These are phyloP conservation scores for Thecocarcelia acutangulata DNA, from an alignment of 2,888 invertebrate species.

Conservation along the genomic window DNA sequence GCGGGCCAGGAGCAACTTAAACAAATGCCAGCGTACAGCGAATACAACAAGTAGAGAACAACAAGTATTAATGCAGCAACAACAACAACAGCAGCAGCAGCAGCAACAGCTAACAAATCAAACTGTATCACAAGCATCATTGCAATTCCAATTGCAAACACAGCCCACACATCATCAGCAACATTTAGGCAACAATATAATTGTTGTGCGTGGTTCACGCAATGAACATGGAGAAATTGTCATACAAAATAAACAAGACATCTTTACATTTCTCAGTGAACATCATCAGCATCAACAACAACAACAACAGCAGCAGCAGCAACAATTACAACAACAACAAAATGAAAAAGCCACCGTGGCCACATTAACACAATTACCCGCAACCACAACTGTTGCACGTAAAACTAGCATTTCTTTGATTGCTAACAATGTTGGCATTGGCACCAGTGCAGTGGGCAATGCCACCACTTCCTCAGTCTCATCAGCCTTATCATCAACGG, in stretches of 20 bases:
- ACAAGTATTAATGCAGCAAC: conserved; percentile 68
- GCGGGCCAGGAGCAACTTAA: conserved; percentile 66
- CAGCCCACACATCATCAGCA: conserved; percentile 74
- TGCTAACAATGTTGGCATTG: conserved; percentile 67
- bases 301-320: conserved; percentile 71
- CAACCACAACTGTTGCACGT: conserved; percentile 78
- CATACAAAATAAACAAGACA: conserved; percentile 81
- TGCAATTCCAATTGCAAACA: conserved; percentile 72
- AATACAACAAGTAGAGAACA: conserved; percentile 55
- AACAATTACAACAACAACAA: conserved; percentile 72
- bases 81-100: conserved; percentile 69
- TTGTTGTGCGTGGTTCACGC: conserved; percentile 81
- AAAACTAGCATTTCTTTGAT: conserved; percentile 75
- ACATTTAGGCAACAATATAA: conserved; percentile 78
- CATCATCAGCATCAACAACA: conserved; percentile 74
- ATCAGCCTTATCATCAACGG: conserved; percentile 11
- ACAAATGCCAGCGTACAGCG: conserved; percentile 54
- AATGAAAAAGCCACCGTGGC: conserved; percentile 75
- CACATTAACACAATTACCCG: conserved; percentile 78
- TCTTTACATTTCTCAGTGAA: conserved; percentile 80
- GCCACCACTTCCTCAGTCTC: conserved; percentile 30
- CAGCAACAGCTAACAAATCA: conserved; percentile 67
- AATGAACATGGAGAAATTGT: conserved; percentile 82
- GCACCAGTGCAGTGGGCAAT: too few relatives aligned
- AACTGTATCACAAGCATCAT: conserved; percentile 67